These are phyloP conservation scores for Lycopodina hypogea DNA, from an alignment of 37 sponge, comb jelly and placozoan species.

Conservation along the genomic window DNA sequence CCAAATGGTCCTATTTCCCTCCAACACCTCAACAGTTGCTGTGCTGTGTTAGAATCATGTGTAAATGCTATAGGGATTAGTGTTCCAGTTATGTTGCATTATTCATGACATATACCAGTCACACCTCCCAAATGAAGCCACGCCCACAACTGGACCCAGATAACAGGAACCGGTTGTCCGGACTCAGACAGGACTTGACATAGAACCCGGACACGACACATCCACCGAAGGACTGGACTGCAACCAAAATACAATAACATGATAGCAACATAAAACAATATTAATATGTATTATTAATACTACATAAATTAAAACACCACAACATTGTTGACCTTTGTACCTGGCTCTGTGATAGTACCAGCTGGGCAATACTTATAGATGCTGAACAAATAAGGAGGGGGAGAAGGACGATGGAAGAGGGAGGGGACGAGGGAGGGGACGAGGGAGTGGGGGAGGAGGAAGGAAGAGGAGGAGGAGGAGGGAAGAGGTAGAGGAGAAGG, in stretches of 20 bases:
- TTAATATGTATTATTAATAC: too few relatives aligned
- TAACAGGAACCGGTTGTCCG: constrained; percentile 59
- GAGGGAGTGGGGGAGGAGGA: not conserved
- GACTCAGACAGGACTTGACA: constrained; percentile 63
- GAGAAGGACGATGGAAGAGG: not conserved
- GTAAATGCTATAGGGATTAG: not conserved
- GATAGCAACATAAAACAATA: too few relatives aligned
- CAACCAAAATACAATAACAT: not conserved
- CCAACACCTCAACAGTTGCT: not conserved
- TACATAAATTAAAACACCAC: not conserved
- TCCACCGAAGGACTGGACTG: constrained; percentile 52
- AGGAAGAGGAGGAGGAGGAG: not conserved
- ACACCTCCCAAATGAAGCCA: constrained; percentile 71
- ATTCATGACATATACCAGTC: too few relatives aligned
- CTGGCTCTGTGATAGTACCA: constrained; percentile 15
- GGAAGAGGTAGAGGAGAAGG: too few relatives aligned
- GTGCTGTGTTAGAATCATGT: not conserved
- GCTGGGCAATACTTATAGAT: constrained; percentile 54
- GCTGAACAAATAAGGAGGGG: constrained; percentile 18
- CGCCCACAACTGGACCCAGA: constrained; percentile 59
- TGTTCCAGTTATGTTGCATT: too few relatives aligned
- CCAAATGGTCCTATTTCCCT: too few relatives aligned
- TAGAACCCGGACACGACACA: constrained; percentile 54
- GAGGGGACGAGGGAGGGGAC: too few relatives aligned
- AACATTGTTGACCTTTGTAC: constrained; percentile 1